phyloP scores from a whole-genome alignment of 2,888 invertebrate species.

The Orthosia cruda region DNA sequence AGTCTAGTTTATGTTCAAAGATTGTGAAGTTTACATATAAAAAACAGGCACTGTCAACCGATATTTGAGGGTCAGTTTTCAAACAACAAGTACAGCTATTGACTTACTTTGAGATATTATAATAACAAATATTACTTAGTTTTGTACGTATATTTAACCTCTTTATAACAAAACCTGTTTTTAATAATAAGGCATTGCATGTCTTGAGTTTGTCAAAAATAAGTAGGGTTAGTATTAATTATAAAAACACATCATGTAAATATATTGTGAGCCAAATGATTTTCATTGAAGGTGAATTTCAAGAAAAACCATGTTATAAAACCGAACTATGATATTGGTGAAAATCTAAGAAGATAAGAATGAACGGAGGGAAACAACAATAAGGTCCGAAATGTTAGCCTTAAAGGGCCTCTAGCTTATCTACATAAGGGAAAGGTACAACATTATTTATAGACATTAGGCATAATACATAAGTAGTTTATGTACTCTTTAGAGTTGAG shows the following conservation, averaged over 20 bases:
- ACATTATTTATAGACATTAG: slow-evolving; percentile 40
- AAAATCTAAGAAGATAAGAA: background rate
- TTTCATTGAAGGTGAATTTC: background rate
- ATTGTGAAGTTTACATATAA: slow-evolving; percentile 48
- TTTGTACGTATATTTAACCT: background rate
- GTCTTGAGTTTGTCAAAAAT: background rate
- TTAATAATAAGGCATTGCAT: slow-evolving; percentile 13
- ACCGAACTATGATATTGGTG: background rate
- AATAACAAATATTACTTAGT: slow-evolving; percentile 50
- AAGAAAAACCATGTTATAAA: background rate
- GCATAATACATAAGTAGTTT: slow-evolving; percentile 27
- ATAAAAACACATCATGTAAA: background rate
- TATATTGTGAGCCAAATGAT: background rate
- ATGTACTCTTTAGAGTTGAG: slow-evolving; percentile 28
- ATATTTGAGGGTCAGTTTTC: slow-evolving; percentile 54
- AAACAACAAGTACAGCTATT: slow-evolving; percentile 50
- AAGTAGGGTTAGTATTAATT: background rate
- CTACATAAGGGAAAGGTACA: slow-evolving; percentile 57
- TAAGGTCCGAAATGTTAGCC: slow-evolving; percentile 42
- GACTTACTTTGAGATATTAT: slow-evolving; percentile 20
- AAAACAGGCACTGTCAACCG: slow-evolving; percentile 75
- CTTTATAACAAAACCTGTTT: slow-evolving; percentile 14
- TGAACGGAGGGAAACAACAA: background rate
- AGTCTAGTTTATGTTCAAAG: slow-evolving; percentile 34
- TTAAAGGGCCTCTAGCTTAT: slow-evolving; percentile 68